These are phyloP conservation scores for Pseudochirops corinnae DNA, from an alignment of 2,797 vertebrate genomes.

Conservation along the genomic window DNA sequence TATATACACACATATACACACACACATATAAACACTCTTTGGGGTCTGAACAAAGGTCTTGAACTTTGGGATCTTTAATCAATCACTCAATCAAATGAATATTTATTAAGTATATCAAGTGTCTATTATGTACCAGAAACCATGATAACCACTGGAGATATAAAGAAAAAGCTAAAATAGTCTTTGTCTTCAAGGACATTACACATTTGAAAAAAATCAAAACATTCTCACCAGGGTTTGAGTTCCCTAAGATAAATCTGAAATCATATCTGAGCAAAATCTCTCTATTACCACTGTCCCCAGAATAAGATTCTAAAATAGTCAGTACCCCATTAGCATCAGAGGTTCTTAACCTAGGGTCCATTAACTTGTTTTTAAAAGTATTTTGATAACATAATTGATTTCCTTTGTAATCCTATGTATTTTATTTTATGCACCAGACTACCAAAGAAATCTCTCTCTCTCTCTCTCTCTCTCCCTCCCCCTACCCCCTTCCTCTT, in stretches of 20 bases:
- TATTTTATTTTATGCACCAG: no score
- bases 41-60: background rate
- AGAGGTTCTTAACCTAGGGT: no score
- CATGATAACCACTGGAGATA: background rate
- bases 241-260: background rate
- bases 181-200: background rate
- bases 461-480: no score
- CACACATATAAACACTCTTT: background rate
- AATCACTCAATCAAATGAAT: background rate
- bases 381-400: no score
- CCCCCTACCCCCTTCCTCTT: no score
- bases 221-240: background rate
- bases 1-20: background rate
- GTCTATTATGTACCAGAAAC: background rate
- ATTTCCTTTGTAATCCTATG: no score
- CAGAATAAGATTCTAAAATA: background rate
- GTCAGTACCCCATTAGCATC: no score
- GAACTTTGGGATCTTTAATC: background rate
- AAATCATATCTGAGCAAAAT: background rate
- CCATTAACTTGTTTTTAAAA: no score
- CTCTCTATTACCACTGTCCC: background rate
- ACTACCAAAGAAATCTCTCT: no score
- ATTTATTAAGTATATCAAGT: background rate
- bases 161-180: background rate
- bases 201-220: background rate